Base-by-base conservation (phyloP, 2,888 invertebrate species). In the Tenthredo amoena region DNA sequence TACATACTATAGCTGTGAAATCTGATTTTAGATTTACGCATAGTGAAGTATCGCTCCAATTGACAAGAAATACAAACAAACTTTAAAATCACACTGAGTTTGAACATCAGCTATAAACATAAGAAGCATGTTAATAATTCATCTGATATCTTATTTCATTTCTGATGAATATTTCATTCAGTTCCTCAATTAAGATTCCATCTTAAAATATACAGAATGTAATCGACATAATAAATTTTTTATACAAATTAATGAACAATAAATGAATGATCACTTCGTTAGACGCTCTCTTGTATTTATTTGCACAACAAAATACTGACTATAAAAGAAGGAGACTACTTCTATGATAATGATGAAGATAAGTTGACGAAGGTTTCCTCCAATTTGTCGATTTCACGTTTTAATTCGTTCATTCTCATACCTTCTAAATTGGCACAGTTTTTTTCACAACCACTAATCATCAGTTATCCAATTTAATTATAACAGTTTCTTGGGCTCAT, bases 191-290 rank as follows among this genome's bases (percentile, higher is more conserved):
- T 47, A 47, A 47, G 47, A 47, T 47, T 47, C 18, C 15, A 4
- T 47, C 47, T 15, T 18, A 12, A 18, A 47, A 3, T 47, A 18
- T 15, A 31, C 15, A 40, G 12, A 37, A 74, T 77, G 31, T 58
- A 79, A 31, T 79, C 47, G 5, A 58, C 10, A 34, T 50, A 58
- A 18, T 79, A 10, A 10, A 43, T 26, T 37, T 77, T 34, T 6
- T 37, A n/a, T 34, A 79, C n/a, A 58, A 79, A 79, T 79, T 9
- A 58, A n/a, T 79, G 18, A 79, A 79, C 58, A 34, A 58, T 34
- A n/a, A 31, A 12, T 26, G 50, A 31, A 76, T 21, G 2, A 47
- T 76, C 26, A 26, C 18, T 50, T 47, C 18, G 47, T 47, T 31
- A 47, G 6, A 50, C 18, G 18, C 10, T 76, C 31, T 37, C 21